Base-by-base conservation (phyloP, 2,888 invertebrate species). In the Auanema freiburgensis region DNA sequence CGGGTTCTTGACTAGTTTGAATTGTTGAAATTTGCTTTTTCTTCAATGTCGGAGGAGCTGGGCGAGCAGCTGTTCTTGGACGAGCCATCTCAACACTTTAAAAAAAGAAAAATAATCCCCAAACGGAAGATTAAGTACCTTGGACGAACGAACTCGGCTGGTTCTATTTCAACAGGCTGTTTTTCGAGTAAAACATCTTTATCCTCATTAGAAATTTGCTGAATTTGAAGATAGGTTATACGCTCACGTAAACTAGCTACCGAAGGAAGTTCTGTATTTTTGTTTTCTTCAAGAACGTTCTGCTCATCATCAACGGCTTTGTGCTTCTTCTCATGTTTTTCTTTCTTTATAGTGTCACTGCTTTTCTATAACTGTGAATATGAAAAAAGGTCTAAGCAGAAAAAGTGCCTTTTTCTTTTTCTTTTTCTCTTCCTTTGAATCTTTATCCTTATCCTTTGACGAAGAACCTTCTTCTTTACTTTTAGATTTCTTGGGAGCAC, bases 21-120 rank as follows among this genome's bases (percentile, higher is more conserved):
- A 33, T 55, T 2, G 64, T 63, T 0, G 68, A 72, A 25, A 77
- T 69, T 56, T 71, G 73, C 40, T 75, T 83, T 63, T 80, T 80
- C 55, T 79, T 81, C 23, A 83, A 56, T 59, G 80, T 81, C n/a
- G 83, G 83, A 2, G 83, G 83, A 5, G 83, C 81, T 12, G 81
- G 75, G 24, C 83, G 58, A 0, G 83, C 80, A 12, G 76, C 73
- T 0, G 83, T 83, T 14, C 83, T 80, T 14, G 83, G 83, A 41
- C 83, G 63, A 3, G 76, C 80, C 68, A 80, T 69, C 4, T 33
- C 33, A 8, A 33, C 33, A 33, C 33, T 33, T n/a, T n/a, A n/a
- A n/a, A n/a, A n/a, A n/a, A 8, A 33, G 4, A 33, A 33, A 33
- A 33, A 3, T 8, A 33, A 5, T 33, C 3, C 33, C 8, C 33